Conservation (phyloP, 2,113 vertebrate species). For the Oryzias javanicus region DNA sequence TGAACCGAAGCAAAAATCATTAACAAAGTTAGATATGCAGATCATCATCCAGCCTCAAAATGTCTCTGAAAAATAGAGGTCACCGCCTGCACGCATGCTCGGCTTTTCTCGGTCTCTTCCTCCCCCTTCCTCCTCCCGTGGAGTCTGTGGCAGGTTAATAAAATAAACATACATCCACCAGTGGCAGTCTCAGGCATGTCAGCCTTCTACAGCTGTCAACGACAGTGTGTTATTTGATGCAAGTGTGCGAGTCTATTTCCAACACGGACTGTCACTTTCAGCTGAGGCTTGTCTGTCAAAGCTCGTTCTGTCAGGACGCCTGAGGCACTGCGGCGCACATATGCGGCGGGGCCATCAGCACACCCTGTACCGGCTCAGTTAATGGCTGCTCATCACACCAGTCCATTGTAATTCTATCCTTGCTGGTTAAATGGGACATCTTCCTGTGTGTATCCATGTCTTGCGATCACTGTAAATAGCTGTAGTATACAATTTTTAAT, state of each 20-base stretch:
- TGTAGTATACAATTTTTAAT: neutral
- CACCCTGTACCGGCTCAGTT: constrained; percentile 22
- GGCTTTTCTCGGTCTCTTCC: neutral
- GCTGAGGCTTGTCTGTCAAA: constrained; percentile 57
- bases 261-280: constrained; percentile 60
- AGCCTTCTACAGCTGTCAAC: constrained; percentile 67
- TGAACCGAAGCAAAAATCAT: neutral
- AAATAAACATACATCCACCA: constrained; percentile 71
- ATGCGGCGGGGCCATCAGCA: constrained; percentile 25
- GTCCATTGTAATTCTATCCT: constrained; percentile 23
- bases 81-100: neutral
- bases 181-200: constrained; percentile 61
- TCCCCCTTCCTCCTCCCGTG: neutral
- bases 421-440: constrained; percentile 6
- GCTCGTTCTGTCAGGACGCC: constrained; percentile 13
- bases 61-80: neutral
- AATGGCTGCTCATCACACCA: constrained; percentile 18
- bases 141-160: constrained; percentile 68
- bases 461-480: constrained; percentile 2
- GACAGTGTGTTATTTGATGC: constrained; percentile 33
- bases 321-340: constrained; percentile 19
- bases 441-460: constrained; percentile 6
- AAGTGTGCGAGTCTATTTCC: constrained; percentile 48
- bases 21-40: neutral
- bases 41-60: neutral